phyloP scores from a whole-genome alignment of 92 coral and sea anemone genomes.

The Isaurus tuberculatus region DNA sequence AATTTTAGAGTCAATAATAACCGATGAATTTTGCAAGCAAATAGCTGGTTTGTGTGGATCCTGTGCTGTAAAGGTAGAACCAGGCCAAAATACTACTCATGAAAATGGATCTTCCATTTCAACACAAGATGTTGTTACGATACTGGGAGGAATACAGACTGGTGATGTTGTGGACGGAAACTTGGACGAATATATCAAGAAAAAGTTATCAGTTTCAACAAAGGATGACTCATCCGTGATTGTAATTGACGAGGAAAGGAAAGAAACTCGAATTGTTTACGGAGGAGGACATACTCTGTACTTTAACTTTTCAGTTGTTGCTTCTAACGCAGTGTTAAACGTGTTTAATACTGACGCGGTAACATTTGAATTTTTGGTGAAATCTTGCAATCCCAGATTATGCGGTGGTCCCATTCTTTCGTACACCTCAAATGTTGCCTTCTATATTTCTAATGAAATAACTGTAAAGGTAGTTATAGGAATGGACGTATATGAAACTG shows the following conservation, averaged over 20 bases:
- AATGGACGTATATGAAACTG: conserved; percentile 52
- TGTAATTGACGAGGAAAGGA: conserved; percentile 47
- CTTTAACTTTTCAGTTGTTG: conserved; percentile 65
- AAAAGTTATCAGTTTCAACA: conserved; percentile 28
- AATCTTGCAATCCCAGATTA: conserved; percentile 51
- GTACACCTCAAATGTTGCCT: conserved; percentile 55
- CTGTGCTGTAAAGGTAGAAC: conserved; percentile 25
- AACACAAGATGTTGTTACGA: conserved; percentile 4
- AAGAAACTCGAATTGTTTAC: conserved; percentile 64
- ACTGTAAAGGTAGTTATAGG: conserved; percentile 67
- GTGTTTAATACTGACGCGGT: conserved; percentile 42
- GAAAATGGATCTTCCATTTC: conserved; percentile 30
- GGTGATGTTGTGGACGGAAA: conserved; percentile 21
- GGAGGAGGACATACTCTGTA: conserved; percentile 64
- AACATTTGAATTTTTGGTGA: conserved; percentile 62
- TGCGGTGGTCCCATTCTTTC: conserved; percentile 75
- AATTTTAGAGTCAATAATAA: conserved; percentile 45
- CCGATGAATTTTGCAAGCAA: conserved; percentile 27
- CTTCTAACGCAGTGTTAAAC: conserved; percentile 50
- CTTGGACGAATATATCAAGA: conserved; percentile 38
- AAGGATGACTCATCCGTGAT: conserved; percentile 34
- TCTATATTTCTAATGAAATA: conserved; percentile 59
- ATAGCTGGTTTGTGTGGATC: conserved; percentile 58
- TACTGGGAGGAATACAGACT: conserved; percentile 45
- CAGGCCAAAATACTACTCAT: conserved; percentile 28